Conservation (phyloP, 2,797 vertebrate genomes). For the Danio jaintianensis region DNA sequence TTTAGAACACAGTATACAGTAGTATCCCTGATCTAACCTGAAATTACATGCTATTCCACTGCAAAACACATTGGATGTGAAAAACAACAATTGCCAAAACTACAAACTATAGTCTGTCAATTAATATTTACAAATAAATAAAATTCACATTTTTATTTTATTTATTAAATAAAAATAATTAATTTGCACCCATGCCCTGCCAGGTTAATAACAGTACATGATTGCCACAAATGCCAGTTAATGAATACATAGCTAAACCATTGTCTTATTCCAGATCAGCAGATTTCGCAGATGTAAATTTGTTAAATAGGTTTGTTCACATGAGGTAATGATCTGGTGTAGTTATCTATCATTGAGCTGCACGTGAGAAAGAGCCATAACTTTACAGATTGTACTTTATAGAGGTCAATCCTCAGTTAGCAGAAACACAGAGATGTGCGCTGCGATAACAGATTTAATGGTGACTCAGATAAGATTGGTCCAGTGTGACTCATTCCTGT, state of each 20-base stretch:
- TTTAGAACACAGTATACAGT: too few species aligned
- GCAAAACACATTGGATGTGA: too few species aligned
- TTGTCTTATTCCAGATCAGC: constrained; percentile 17
- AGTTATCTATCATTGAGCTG: constrained; percentile 65
- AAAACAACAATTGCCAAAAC: too few species aligned
- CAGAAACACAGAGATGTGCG: constrained; percentile 73
- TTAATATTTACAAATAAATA: too few species aligned
- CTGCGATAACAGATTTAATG: constrained; percentile 81
- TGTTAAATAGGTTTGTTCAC: constrained; percentile 25
- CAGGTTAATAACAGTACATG: background rate
- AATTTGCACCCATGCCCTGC: background rate
- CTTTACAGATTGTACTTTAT: constrained; percentile 80
- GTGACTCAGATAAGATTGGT: constrained; percentile 81
- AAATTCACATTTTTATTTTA: too few species aligned
- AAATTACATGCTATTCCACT: too few species aligned
- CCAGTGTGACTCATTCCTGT: constrained; percentile 74
- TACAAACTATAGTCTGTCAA: too few species aligned
- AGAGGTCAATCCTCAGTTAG: constrained; percentile 74
- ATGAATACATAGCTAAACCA: constrained; percentile 28
- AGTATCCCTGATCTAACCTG: too few species aligned
- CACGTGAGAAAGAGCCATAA: constrained; percentile 72
- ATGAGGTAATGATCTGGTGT: constrained; percentile 47
- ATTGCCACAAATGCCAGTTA: constrained; percentile 32
- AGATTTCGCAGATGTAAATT: constrained; percentile 30
- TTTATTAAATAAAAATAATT: background rate